These are phyloP conservation scores for Allophyes oxyacanthae DNA, from an alignment of 2,888 invertebrate species.

Conservation along the genomic window DNA sequence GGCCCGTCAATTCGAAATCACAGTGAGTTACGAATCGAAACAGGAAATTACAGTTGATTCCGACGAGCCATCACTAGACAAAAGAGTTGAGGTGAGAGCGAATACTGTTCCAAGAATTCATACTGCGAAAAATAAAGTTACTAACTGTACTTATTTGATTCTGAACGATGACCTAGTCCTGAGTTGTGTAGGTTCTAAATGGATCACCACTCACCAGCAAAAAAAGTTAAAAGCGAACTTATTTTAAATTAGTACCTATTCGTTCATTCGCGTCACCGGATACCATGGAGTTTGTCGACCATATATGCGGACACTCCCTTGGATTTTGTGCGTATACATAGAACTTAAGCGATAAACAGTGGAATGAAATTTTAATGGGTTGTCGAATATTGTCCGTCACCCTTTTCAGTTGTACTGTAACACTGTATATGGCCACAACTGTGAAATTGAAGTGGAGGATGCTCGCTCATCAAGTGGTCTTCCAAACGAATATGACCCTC, in stretches of 20 bases:
- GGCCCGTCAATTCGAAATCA: conserved; percentile 63
- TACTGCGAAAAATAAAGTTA: conserved; percentile 63
- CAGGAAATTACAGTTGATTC: conserved; percentile 75
- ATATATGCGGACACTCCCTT: conserved; percentile 1
- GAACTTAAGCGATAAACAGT: conserved; percentile 5
- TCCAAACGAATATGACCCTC: conserved; percentile 23
- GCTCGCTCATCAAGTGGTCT: conserved; percentile 1
- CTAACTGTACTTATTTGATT: conserved; percentile 61
- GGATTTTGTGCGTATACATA: conserved; percentile 2
- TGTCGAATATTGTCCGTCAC: conserved; percentile 11
- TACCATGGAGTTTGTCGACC: not conserved
- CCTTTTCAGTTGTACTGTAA: conserved; percentile 29
- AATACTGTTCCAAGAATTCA: conserved; percentile 66
- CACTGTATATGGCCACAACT: conserved; percentile 20
- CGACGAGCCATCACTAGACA: conserved; percentile 70
- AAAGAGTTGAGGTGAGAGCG: conserved; percentile 74
- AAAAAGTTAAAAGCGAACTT: conserved; percentile 14
- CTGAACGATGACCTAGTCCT: conserved; percentile 61
- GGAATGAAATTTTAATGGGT: conserved; percentile 12
- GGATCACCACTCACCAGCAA: conserved; percentile 27
- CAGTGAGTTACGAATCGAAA: conserved; percentile 63
- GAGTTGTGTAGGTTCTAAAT: conserved; percentile 48
- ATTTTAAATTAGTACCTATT: conserved; percentile 14
- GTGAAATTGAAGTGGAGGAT: conserved; percentile 32
- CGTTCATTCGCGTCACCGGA: conserved; percentile 1